A percentile compares a stretch with the other conserved stretches of the same genome.
Evolutionary conservation across 2,797 vertebrate species (phyloP).

Genomic region (Decapterus maruadsi): DNA sequence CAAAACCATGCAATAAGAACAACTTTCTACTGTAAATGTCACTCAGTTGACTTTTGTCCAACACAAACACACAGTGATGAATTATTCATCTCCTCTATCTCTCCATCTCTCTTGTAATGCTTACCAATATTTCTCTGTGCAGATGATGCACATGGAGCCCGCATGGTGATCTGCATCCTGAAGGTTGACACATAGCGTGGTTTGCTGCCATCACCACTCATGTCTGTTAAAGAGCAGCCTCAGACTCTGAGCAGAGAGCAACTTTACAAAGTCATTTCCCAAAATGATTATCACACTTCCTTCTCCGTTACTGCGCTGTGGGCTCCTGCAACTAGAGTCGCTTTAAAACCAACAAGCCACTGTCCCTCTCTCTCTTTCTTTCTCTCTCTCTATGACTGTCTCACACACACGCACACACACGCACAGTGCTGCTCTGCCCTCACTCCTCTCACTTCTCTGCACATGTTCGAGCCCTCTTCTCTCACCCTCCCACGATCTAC

Average conservation of each 20-base stretch:
- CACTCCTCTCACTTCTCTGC: constrained; percentile 41
- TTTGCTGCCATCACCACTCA: constrained; percentile 71
- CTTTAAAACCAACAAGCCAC: constrained; percentile 21
- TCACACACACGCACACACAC: constrained; percentile 1
- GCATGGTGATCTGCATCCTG: constrained; percentile 68
- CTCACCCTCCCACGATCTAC: constrained; percentile 46
- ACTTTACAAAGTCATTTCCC: constrained; percentile 71
- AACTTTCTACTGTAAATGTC: neutral
- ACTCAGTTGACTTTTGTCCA: neutral
- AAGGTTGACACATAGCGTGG: constrained; percentile 80
- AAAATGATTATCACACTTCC: constrained; percentile 70
- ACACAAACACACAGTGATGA: neutral
- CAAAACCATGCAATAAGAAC: neutral
- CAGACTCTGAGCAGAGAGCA: constrained; percentile 16
- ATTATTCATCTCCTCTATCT: neutral
- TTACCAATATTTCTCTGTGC: constrained; percentile 40
- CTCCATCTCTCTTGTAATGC: constrained; percentile 18
- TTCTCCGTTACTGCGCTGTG: constrained; percentile 18
- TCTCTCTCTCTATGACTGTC: constrained; percentile 4
- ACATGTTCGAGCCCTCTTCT: constrained; percentile 31
- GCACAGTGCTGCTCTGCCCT: constrained; percentile 26
- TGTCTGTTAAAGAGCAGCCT: constrained; percentile 51
- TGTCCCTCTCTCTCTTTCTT: constrained; percentile 5
- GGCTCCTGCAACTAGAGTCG: constrained; percentile 10
- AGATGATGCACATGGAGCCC: constrained; percentile 29